Evolutionary conservation across 2,797 vertebrate species (phyloP), one percentile per base, ranked within the genome.

Genomic region (Chaetophractus vellerosus): DNA sequence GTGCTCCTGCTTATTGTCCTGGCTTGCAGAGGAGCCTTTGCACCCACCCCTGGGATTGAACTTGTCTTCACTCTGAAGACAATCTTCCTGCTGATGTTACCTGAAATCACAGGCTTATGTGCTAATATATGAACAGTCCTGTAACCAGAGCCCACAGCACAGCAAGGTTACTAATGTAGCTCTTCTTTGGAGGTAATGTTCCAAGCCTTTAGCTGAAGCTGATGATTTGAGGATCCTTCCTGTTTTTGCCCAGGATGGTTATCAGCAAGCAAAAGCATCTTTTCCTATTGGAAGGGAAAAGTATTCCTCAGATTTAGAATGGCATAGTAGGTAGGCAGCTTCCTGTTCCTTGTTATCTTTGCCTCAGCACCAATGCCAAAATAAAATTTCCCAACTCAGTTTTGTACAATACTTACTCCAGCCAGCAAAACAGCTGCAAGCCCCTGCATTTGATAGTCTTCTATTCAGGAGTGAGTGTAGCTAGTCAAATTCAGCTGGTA

Each of bases 281-380:
- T 23, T 66, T 41, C 79, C 11, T 89, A 45, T 12, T 57, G n/a
- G 68, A 75, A 79, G 41, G 23, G 33, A 12, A 82, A 81, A 48
- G 33, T 66, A 36, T n/a, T 50, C 18, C 24, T 64, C 48, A 21
- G 31, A 72, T 52, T 84, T 61, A 12, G 41, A 84, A 63, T 41
- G 38, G 52, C 8, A 61, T 55, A 36, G 9, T 52, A 71, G 55
- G 31, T 79, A 41, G 75, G n/a, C 57, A 59, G 52, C 57, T 95
- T 97, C 84, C 79, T 41, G 48, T 50, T 96, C 28, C 57, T 91
- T 59, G 2, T 89, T 63, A 48, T 84, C n/a, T 92, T 45, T 95
- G 26, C 83, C 78, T 21, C 36, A 68, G 61, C 61, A 86, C 64
- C 23, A 50, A 80, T 19, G 36, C 31, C 48, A 52, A 91, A 88